Evolutionary conservation across 2,797 vertebrate species (phyloP).

Genomic region (Takifugu rubripes): DNA sequence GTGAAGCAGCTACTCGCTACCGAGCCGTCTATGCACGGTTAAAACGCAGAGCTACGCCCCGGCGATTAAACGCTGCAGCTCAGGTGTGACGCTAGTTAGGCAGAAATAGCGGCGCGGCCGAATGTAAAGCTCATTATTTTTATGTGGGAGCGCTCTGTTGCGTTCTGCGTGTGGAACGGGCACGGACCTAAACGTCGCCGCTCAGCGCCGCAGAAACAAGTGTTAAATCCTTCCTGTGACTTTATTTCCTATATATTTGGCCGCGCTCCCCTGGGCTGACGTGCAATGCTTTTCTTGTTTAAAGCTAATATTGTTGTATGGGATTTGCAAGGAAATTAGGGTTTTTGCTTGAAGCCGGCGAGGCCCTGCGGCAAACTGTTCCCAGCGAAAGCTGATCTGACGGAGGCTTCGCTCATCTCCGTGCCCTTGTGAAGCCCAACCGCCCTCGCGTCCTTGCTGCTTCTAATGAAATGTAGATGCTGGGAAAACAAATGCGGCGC

Average conservation of each 20-base stretch:
- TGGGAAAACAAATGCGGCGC: slow-evolving; percentile 24
- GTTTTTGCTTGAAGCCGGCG: slow-evolving; percentile 56
- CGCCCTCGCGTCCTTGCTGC: background rate
- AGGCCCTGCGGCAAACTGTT: slow-evolving; percentile 44
- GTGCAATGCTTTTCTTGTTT: slow-evolving; percentile 62
- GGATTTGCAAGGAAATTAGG: slow-evolving; percentile 69
- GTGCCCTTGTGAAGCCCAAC: background rate
- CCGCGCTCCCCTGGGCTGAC: slow-evolving; percentile 46
- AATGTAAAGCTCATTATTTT: slow-evolving; percentile 7
- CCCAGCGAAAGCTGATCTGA: slow-evolving; percentile 60
- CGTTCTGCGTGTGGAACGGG: background rate
- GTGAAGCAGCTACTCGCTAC: background rate
- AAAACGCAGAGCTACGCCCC: background rate
- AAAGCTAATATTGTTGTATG: slow-evolving; percentile 68
- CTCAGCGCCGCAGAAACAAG: slow-evolving; percentile 21
- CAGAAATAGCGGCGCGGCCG: background rate
- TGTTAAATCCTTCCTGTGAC: slow-evolving; percentile 40
- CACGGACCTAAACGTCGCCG: slow-evolving; percentile 16
- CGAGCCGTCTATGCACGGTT: background rate
- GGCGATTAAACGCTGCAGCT: background rate
- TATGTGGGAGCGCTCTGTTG: background rate
- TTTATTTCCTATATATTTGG: slow-evolving; percentile 43
- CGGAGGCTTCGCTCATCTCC: slow-evolving; percentile 26
- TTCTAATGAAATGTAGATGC: slow-evolving; percentile 12
- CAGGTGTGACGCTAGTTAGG: slow-evolving; percentile 1